Evolutionary conservation across 2,797 vertebrate genomes (phyloP), one percentile per base, ranked within the genome.

Genomic region (Jordanella pulchra): DNA sequence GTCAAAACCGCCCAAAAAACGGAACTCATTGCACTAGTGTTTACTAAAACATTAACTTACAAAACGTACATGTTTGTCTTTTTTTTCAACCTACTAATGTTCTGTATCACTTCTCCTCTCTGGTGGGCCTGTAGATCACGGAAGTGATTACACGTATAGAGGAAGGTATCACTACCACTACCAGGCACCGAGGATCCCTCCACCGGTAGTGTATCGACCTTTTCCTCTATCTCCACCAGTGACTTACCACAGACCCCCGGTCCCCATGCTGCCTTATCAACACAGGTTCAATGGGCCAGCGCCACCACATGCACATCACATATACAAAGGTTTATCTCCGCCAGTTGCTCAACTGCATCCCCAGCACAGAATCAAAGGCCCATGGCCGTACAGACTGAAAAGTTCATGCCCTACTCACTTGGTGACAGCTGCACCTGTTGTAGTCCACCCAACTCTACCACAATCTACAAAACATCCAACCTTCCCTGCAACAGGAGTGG

Each of bases 61-160:
- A 84, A 73, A 71, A 5, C 84, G 71, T 71, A 79, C 51, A 83
- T 77, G 78, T 84, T 87, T 64, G 45, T 35, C 65, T 56, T 27
- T 83, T 82, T 89, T 82, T 89, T 66, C 80, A 82, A 77, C 79
- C 75, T 85, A 87, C 87, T 93, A 91, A 94, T 92, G 86, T 90
- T 89, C 76, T 92, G 71, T 87, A 85, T 83, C 84, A 84, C 89
- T 91, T 93, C 79, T 92, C 88, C 90, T 90, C 90, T 83, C 86
- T 92, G 90, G 87, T 90, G 91, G 91, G 84, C 74, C 77, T 86
- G 58, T 92, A 92, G 94, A 93, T 83, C 90, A 93, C 87, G 90
- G 91, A 86, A 90, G 89, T 92, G 90, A 93, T 84, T 94, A 93
- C 90, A 92, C 90, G 72, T 93, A 94, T 92, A 93, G 93, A 89